These are phyloP conservation scores for Xylota sylvarum DNA, from an alignment of 2,888 invertebrate species.

Conservation along the genomic window DNA sequence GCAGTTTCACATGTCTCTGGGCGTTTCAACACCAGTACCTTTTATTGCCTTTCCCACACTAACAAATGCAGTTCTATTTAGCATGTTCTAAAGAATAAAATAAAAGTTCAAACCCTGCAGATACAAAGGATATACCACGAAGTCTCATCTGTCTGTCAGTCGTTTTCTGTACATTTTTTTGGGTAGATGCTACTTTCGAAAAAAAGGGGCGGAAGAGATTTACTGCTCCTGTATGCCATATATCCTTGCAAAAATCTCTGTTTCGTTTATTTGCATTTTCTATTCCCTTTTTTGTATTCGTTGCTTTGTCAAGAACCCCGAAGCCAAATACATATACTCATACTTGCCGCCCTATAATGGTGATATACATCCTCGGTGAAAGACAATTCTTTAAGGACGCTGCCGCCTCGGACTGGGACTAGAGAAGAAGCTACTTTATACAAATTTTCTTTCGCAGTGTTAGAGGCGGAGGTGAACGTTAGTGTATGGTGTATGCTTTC, in stretches of 20 bases:
- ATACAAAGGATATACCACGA: conserved; percentile 33
- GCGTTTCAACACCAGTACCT: conserved; percentile 67
- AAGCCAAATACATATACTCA: conserved; percentile 9
- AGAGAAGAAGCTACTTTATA: conserved; percentile 62
- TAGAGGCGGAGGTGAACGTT: neutral
- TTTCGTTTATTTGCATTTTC: conserved; percentile 72
- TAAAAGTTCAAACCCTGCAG: conserved; percentile 18
- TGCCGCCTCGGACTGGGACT: conserved; percentile 8
- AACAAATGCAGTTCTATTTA: conserved; percentile 69
- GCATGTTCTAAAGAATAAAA: conserved; percentile 24
- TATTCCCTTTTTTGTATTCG: conserved; percentile 44
- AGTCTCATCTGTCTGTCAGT: conserved; percentile 65
- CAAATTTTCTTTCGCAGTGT: conserved; percentile 12
- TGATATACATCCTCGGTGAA: conserved; percentile 43
- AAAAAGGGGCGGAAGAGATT: conserved; percentile 64
- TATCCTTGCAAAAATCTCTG: conserved; percentile 72
- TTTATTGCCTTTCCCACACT: conserved; percentile 55
- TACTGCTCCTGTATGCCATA: conserved; percentile 59
- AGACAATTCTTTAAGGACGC: conserved; percentile 52
- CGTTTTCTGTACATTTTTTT: conserved; percentile 25
- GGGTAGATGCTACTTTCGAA: conserved; percentile 10
- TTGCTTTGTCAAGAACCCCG: conserved; percentile 58
- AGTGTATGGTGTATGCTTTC: conserved; percentile 60
- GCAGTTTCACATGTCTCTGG: conserved; percentile 62
- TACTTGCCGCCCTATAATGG: conserved; percentile 19